Evolutionary conservation across 2,888 invertebrate genomes (phyloP), one percentile per base, ranked within the genome.

Genomic region (Micoletzkya japonica): DNA sequence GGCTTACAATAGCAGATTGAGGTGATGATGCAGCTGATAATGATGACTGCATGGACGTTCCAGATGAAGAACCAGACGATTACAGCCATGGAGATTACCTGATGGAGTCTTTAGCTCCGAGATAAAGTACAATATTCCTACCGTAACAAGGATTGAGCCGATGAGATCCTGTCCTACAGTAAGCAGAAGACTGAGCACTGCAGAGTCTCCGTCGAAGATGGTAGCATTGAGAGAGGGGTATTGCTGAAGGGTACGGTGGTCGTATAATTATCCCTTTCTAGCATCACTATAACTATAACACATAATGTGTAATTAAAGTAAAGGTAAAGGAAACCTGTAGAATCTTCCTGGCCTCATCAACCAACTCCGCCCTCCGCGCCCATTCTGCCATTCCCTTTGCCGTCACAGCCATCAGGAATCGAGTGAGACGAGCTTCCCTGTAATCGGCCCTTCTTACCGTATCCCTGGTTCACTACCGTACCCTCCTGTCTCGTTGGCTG

Each of bases 301-400:
- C 50, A 50, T 3, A 50, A 24, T n/a, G 24, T 7, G 50, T 24
- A 20, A 39, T 39, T 10, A 24, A 24, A 20, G 26, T 56, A 26
- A 14, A 20, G 37, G 28, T 32, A 28, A 20, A 0, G 14, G 34
- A 20, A 0, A 59, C 60, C 39, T 70, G 59, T 0, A 70, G 60
- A 28, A 70, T 30, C 14, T n/a, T 60, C 52, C 70, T 56, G 1
- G 60, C 71, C 26, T 75, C 59, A 20, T 74, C 71, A 70, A 78
- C 74, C 7, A 75, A 74, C 50, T 77, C 70, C 7, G 84, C 84
- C 28, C 84, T 61, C 49, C 77, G 77, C 32, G 78, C 80, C 84
- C 84, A 84, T 64, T 84, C 83, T n/a, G 82, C 74, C 82, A 83
- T 81, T 58, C 80, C 79, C 36, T 74, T 70, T 7, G 80, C 81